These are phyloP conservation scores for Harpalus rubripes DNA, from an alignment of 2,888 invertebrate species.

Conservation along the genomic window DNA sequence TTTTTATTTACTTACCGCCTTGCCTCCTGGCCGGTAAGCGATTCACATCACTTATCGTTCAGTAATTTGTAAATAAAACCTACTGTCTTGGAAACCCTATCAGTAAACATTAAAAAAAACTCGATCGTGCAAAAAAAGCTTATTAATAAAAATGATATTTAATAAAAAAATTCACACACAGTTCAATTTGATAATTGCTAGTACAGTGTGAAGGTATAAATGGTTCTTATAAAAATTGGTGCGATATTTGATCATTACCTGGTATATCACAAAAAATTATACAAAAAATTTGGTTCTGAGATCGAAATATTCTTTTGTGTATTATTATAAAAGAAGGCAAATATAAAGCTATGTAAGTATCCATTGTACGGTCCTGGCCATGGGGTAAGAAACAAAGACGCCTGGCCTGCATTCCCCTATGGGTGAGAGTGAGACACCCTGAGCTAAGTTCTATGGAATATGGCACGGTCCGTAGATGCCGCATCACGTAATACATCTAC, in stretches of 20 bases:
- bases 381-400: slow-evolving; percentile 32
- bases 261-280: neutral
- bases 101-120: too few relatives aligned
- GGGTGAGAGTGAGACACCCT: slow-evolving; percentile 9
- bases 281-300: slow-evolving; percentile 19
- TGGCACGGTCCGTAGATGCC: slow-evolving; percentile 60
- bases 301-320: slow-evolving; percentile 1
- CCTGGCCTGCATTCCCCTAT: slow-evolving; percentile 14
- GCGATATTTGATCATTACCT: slow-evolving; percentile 20
- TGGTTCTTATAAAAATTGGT: neutral
- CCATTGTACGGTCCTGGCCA: slow-evolving; percentile 34
- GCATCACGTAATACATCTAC: slow-evolving; percentile 72
- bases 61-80: too few relatives aligned
- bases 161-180: too few relatives aligned
- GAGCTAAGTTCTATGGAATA: slow-evolving; percentile 46
- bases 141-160: too few relatives aligned
- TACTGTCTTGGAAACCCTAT: too few relatives aligned
- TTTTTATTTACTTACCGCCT: too few relatives aligned
- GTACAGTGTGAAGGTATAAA: too few relatives aligned
- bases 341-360: slow-evolving; percentile 38
- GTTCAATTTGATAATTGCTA: too few relatives aligned
- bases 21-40: too few relatives aligned
- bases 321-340: slow-evolving; percentile 28
- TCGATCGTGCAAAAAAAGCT: too few relatives aligned
- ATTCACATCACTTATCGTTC: too few relatives aligned